Conservation (phyloP, 2,888 invertebrate species). For the Xestia rhomboidea region DNA sequence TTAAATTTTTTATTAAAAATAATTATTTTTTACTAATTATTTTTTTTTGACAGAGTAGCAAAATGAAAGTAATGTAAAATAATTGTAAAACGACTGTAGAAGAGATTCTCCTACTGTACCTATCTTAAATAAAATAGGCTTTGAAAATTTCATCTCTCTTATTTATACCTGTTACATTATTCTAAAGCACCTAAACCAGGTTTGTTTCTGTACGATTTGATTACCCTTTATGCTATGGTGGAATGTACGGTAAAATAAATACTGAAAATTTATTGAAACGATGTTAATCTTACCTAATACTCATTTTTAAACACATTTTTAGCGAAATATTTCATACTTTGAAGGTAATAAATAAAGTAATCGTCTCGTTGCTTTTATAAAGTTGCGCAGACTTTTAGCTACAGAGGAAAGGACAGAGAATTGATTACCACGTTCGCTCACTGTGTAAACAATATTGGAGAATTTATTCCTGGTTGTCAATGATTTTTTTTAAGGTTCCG, state of each 20-base stretch:
- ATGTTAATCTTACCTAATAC: slow-evolving; percentile 20
- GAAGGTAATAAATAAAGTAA: slow-evolving; percentile 33
- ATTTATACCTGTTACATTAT: neutral
- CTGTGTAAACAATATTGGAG: neutral
- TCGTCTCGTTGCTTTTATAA: neutral
- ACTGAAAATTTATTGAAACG: slow-evolving; percentile 36
- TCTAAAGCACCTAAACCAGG: neutral
- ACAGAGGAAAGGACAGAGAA: neutral
- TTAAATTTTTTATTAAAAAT: too few relatives aligned
- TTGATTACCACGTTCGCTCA: neutral
- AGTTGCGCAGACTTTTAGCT: neutral
- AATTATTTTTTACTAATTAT: too few relatives aligned
- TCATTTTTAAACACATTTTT: slow-evolving; percentile 15
- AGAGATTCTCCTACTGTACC: neutral
- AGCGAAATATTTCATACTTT: slow-evolving; percentile 1
- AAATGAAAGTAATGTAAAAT: neutral
- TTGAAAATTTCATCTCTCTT: neutral
- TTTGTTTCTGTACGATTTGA: neutral
- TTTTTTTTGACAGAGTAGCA: neutral
- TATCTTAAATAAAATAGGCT: neutral
- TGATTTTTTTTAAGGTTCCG: neutral
- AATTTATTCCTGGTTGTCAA: neutral
- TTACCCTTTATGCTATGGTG: neutral
- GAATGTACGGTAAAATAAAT: slow-evolving; percentile 33
- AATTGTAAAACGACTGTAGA: neutral